Evolutionary conservation across 2,888 invertebrate genomes (phyloP), one percentile per base, ranked within the genome.

Genomic region (Meiosimyza decipiens): DNA sequence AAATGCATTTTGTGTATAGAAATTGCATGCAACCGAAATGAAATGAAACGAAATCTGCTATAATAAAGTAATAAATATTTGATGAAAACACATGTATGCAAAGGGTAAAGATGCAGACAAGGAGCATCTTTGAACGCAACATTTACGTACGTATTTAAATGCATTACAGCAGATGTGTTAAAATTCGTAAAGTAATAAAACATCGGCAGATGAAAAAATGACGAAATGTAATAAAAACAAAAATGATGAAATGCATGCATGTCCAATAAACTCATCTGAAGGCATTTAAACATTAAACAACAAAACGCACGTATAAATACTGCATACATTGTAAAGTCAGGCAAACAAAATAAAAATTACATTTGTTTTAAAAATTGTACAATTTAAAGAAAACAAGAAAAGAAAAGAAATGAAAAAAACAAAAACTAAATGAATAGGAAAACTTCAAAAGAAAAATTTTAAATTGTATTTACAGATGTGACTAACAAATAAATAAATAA

Each of bases 111-210:
- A 5, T 51, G 28, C 50, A 64, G 15, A 51, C 40, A 55, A 57
- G 9, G 40, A 49, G 33, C 22, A 49, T 49, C 18, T 16, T 51
- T 40, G 18, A 16, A 33, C 40, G 6, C 13, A 33, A 63, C 63
- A 63, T 7, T 15, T 18, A 66, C 51, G 51, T 51, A n/a, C 33
- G 33, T 69, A 71, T 79, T 79, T 78, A 77, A 79, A 80, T 79
- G 77, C 79, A 80, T 79, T 78, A 79, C 82, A 83, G 81, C 85
- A 85, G 85, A 84, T 84, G 84, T 84, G 84, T 84, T 84, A 84
- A 85, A 85, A 85, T 85, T 84, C 82, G 83, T 85, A 83, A 80
- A 85, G 85, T 82, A 83, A 84, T 84, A 84, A 84, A 84, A 82
- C 55, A 72, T 55, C 52, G 55, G 60, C 60, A 69, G 52, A 50